Evolutionary conservation across 23 tunicate species (phyloP), one percentile per base, ranked within the genome.

Genomic region (Pegea sp.): DNA sequence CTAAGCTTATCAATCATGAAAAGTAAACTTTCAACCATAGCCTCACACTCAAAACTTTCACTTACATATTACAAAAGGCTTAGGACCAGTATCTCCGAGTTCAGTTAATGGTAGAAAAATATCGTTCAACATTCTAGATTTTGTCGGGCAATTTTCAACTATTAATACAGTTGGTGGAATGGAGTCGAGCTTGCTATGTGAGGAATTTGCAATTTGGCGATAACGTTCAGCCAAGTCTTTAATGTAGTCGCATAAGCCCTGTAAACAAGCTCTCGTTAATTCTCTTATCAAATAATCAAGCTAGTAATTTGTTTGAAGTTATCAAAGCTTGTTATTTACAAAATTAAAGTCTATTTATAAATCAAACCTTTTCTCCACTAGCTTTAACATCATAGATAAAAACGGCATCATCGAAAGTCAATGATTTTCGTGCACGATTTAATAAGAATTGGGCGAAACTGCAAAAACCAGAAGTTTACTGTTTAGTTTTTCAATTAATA

Each of bases 311-410:
- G 32, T 0, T 24, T 22, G 11, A 13, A 5, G 20, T 24, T 11
- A 7, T 11, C 19, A 61, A 25, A 5, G 56, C 19, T 24, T 34
- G 34, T 21, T n/a, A 13, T 59, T 55, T 25, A 11, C 27, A 50
- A 19, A 50, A 19, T 11, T 50, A 19, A 18, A 50, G 20, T 50
- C 6, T 13, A 13, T 50, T 7, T 13, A 13, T 6, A 13, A 13
- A 50, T 11, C 7, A 11, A 50, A 70, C 92, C 72, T 70, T 64
- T 70, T 70, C 68, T 26, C 77, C 77, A 23, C 59, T 65, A 42
- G 70, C 69, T 42, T 69, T 78, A 3, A 64, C 77, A 42, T 78
- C 92, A 53, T 68, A 56, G 21, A 64, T 58, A 22, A 55, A 69
- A 2, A 77, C 52, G 29, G 54, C 11, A 1, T 46, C 51, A 7